Conservation (phyloP, 2,113 vertebrate species). For the Bufo gargarizans region DNA sequence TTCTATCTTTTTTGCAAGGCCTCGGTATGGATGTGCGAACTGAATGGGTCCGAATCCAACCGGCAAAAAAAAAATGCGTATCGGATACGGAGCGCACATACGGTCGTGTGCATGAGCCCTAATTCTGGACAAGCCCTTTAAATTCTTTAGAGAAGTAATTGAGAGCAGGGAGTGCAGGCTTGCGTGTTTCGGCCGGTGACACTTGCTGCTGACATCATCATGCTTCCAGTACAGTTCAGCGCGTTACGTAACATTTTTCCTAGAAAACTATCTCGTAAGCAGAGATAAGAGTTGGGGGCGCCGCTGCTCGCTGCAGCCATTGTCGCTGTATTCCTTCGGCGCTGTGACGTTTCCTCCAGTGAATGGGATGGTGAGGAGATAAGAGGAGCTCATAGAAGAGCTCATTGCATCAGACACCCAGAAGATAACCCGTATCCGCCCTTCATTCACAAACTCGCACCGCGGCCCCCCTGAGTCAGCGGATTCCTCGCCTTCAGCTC, state of each 20-base stretch:
- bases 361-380: not conserved
- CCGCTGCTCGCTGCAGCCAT: not conserved
- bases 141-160: no score
- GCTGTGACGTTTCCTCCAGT: not conserved
- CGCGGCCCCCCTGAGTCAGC: constrained; percentile 4
- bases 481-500: not conserved
- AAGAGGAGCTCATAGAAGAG: not conserved
- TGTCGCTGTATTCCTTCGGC: not conserved
- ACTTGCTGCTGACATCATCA: not conserved
- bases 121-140: no score
- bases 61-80: no score
- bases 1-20: no score
- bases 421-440: constrained; percentile 13
- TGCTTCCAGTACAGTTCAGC: not conserved
- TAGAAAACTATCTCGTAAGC: not conserved
- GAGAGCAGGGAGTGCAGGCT: no score
- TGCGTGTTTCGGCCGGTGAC: not conserved
- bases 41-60: no score
- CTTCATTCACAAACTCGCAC: not conserved
- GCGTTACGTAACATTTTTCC: not conserved
- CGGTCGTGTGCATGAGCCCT: no score
- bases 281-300: not conserved
- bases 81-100: no score
- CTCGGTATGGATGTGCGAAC: no score
- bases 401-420: not conserved